Base-by-base conservation (phyloP, 2,113 vertebrate genomes). In the Ageneiosus marmoratus region DNA sequence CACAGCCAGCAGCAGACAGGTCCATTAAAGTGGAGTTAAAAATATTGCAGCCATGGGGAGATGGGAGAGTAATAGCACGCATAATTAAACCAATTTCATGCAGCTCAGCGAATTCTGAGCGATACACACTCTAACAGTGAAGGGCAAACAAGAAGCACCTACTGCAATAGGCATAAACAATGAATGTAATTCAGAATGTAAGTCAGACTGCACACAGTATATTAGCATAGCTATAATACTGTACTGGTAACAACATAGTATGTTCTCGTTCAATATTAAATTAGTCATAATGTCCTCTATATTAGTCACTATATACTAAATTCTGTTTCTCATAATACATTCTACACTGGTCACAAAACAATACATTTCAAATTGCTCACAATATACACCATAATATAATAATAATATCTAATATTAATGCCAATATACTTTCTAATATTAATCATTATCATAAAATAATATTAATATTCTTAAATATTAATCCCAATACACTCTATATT, bases 21-120 rank as follows among this genome's bases (percentile, higher is more conserved):
- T 83, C 65, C 55, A 73, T 84, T 84, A 84, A 84, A 73, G 67
- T 56, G 29, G 29, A 50, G 77, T 58, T 79, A 50, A 51, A 79
- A 73, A 51, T 84, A 83, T 83, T 51, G 73, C 50, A 51, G 22
- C 83, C 46, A 56, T 50, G 55, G 65, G 27, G 79, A 86, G 56
- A 83, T 74, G 53, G 82, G 56, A 69, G 67, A 70, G 53, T 82
- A 79, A 83, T 77, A 48, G 27, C 69, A 79, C 37, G 44, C 41
- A 81, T 60, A 82, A 67, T 58, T 79, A 79, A 79, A 79, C 50
- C 50, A 76, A 84, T 34, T 84, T 51, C 22, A 12, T 69, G 62
- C 79, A 69, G 50, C 79, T 69, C 79, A 80, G 79, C 78, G n/a
- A 80, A 16, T 65, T 44, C 78, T 32, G 24, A 69, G 48, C 18